Conservation (phyloP, 1,140 invertebrate genomes). For the Cotesia chilonis region DNA sequence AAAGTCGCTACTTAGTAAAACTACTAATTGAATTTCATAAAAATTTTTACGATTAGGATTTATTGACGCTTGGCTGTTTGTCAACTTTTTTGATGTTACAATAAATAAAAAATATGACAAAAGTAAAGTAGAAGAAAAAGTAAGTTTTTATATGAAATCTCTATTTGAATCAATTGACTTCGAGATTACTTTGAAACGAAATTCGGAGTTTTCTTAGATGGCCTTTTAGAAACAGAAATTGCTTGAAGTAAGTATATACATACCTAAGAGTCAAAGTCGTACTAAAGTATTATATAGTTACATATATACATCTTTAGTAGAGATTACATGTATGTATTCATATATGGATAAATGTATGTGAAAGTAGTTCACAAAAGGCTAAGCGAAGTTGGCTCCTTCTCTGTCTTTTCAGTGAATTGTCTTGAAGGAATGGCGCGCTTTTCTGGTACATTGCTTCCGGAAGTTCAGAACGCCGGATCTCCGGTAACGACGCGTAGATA, state of each 20-base stretch:
- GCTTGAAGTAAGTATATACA: background rate
- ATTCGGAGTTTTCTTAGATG: background rate
- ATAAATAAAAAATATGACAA: background rate
- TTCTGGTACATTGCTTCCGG: constrained; percentile 22
- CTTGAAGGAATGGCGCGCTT: constrained; percentile 18
- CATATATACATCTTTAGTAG: constrained; percentile 6
- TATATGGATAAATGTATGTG: background rate
- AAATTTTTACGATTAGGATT: too few relatives aligned
- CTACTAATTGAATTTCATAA: too few relatives aligned
- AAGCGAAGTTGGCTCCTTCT: background rate
- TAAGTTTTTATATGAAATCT: background rate
- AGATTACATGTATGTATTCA: background rate
- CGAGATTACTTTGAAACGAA: background rate
- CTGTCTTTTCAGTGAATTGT: background rate
- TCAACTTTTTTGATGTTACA: too few relatives aligned
- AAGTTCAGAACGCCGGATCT: constrained; percentile 22
- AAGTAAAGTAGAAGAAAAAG: background rate
- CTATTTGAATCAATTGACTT: constrained; percentile 1
- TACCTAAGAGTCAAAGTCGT: background rate
- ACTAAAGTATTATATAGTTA: background rate
- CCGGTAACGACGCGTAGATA: constrained; percentile 25
- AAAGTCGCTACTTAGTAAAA: too few relatives aligned
- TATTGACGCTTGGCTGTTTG: too few relatives aligned
- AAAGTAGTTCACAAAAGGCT: background rate
- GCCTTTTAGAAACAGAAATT: constrained; percentile 3